Evolutionary conservation across 1,140 invertebrate species (phyloP).

Genomic region (Meloidogyne hapla): DNA sequence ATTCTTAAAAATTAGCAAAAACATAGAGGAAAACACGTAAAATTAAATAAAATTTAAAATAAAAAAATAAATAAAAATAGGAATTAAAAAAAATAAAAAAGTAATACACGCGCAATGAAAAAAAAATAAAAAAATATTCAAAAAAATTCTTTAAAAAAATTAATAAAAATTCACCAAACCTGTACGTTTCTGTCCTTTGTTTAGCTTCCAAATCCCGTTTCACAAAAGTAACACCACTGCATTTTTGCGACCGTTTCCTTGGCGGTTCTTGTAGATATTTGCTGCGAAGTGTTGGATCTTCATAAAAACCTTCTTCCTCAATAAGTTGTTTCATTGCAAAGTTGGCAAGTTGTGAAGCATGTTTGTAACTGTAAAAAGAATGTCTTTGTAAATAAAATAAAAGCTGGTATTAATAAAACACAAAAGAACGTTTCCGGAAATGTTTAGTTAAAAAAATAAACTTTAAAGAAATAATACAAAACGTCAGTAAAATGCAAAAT

Average conservation of each 20-base stretch:
- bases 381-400: too few relatives aligned
- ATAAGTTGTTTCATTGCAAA: constrained; percentile 93
- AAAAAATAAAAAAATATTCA: background rate
- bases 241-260: constrained; percentile 43
- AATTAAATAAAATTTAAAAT: background rate
- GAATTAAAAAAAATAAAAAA: too few relatives aligned
- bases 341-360: constrained; percentile 93
- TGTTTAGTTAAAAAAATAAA: too few relatives aligned
- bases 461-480: too few relatives aligned
- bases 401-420: too few relatives aligned
- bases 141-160: constrained; percentile 24
- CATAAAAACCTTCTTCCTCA: constrained; percentile 81
- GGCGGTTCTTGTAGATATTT: constrained; percentile 73
- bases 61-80: constrained; percentile 58
- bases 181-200: constrained; percentile 78
- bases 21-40: background rate
- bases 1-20: too few relatives aligned
- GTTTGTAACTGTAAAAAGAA: constrained; percentile 68
- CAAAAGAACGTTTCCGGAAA: too few relatives aligned
- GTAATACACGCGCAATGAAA: too few relatives aligned
- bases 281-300: constrained; percentile 77
- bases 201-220: constrained; percentile 88
- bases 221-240: constrained; percentile 65
- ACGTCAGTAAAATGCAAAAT: too few relatives aligned
- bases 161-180: constrained; percentile 58